These are phyloP conservation scores for Synaphobranchus kaupii DNA, from an alignment of 2,797 vertebrate genomes.

Conservation along the genomic window DNA sequence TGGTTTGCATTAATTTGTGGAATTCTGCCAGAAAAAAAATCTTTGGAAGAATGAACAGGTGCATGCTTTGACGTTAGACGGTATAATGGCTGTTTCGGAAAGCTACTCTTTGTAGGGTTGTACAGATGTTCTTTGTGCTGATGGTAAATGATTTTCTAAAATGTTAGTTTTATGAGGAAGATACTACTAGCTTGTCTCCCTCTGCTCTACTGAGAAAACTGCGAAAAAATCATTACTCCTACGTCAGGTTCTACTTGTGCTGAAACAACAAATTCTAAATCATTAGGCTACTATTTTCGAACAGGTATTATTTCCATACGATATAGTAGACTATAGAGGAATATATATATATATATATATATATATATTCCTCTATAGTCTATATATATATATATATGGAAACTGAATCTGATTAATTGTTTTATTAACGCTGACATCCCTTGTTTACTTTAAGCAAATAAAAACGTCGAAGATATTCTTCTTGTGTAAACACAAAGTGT, in stretches of 20 bases:
- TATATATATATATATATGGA: too few species aligned
- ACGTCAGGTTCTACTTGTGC: neutral
- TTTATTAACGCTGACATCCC: neutral
- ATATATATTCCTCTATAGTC: too few species aligned
- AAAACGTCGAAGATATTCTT: neutral
- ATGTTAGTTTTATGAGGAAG: neutral
- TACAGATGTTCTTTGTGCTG: slow-evolving; percentile 1
- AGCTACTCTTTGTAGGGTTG: neutral
- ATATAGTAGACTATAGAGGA: neutral
- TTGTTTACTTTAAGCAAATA: neutral
- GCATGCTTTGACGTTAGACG: neutral
- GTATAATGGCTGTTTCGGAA: neutral
- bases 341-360: too few species aligned
- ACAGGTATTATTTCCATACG: neutral
- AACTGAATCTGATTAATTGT: neutral
- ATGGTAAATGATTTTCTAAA: neutral
- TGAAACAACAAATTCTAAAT: neutral
- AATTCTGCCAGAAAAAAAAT: neutral
- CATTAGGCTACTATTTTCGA: neutral
- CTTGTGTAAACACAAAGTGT: neutral
- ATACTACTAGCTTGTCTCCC: neutral
- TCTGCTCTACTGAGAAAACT: neutral
- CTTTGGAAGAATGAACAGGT: slow-evolving; percentile 2
- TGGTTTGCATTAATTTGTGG: neutral
- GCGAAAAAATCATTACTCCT: neutral